These are phyloP conservation scores for Cyphomyrmex costatus DNA, from an alignment of 1,140 invertebrate species.

Conservation along the genomic window DNA sequence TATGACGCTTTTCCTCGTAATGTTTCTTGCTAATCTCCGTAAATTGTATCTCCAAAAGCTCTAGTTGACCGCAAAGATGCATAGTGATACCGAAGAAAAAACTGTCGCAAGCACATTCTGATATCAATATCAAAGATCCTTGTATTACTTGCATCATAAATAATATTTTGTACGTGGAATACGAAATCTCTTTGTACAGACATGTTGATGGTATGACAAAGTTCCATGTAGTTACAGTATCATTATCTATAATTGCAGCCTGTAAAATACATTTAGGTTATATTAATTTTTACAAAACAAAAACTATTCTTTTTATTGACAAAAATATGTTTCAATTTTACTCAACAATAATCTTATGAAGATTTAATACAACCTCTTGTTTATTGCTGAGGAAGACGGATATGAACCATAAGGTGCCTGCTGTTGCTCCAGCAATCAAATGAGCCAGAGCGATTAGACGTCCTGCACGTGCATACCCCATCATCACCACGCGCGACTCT, in stretches of 20 bases:
- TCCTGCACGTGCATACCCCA: slow-evolving; percentile 24
- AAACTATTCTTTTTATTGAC: neutral
- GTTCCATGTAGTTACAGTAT: slow-evolving; percentile 8
- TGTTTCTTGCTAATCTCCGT: neutral
- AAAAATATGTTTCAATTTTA: neutral
- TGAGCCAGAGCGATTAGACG: slow-evolving; percentile 13
- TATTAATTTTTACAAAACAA: slow-evolving; percentile 12
- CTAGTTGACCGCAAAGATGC: slow-evolving; percentile 65
- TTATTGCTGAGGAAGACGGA: slow-evolving; percentile 45
- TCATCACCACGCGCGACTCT: slow-evolving; percentile 29
- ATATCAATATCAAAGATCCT: neutral
- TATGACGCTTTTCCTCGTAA: neutral
- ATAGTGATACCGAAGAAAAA: slow-evolving; percentile 65
- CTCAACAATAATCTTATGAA: neutral
- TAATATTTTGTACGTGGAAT: neutral
- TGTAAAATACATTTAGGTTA: neutral
- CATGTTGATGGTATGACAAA: slow-evolving; percentile 54
- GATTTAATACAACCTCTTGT: slow-evolving; percentile 18
- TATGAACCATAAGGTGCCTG: neutral
- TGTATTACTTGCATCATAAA: slow-evolving; percentile 25
- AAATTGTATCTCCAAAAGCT: slow-evolving; percentile 46
- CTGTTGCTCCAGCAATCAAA: neutral
- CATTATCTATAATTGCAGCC: neutral
- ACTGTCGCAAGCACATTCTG: slow-evolving; percentile 46
- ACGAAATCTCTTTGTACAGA: slow-evolving; percentile 25